A percentile compares a stretch with the other conserved stretches of the same genome.
phyloP scores from a whole-genome alignment of 2,113 vertebrate genomes.

The Platichthys flesus region DNA sequence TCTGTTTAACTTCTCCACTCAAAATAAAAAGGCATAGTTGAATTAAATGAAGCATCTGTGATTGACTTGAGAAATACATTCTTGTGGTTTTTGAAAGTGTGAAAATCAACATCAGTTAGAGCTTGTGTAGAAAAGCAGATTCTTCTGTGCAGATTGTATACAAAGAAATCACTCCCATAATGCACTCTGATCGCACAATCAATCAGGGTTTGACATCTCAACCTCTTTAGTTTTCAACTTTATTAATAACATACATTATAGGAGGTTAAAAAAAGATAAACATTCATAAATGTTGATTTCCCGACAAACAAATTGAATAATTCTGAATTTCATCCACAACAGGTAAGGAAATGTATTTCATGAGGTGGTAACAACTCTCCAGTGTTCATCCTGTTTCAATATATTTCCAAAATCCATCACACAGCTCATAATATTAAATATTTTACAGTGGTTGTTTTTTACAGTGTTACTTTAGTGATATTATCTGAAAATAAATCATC shows the following conservation, averaged over 20 bases:
- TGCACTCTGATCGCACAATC: conserved; percentile 1
- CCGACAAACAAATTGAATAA: background rate
- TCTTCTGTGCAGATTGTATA: conserved; percentile 34
- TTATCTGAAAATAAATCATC: conserved; percentile 41
- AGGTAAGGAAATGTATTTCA: background rate
- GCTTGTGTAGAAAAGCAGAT: background rate
- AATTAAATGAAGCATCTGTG: conserved; percentile 75
- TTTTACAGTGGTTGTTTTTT: conserved; percentile 6
- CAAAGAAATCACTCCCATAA: conserved; percentile 12
- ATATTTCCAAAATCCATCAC: conserved; percentile 4
- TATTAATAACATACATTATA: background rate
- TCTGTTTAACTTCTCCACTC: conserved; percentile 69
- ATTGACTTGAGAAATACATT: conserved; percentile 77
- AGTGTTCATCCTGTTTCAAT: conserved; percentile 18
- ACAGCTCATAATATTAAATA: conserved; percentile 6
- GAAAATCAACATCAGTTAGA: conserved; percentile 30
- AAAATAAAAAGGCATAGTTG: conserved; percentile 80
- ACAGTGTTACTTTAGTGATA: conserved; percentile 19
- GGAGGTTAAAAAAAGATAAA: background rate
- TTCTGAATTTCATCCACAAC: conserved; percentile 6
- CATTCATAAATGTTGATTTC: background rate
- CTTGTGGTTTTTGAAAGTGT: conserved; percentile 26
- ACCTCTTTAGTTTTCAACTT: too few relatives aligned
- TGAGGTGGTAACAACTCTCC: conserved; percentile 42
- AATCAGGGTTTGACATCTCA: too few relatives aligned